Evolutionary conservation across 2,888 invertebrate genomes (phyloP), one percentile per base, ranked within the genome.

Genomic region (Seira ritae): DNA sequence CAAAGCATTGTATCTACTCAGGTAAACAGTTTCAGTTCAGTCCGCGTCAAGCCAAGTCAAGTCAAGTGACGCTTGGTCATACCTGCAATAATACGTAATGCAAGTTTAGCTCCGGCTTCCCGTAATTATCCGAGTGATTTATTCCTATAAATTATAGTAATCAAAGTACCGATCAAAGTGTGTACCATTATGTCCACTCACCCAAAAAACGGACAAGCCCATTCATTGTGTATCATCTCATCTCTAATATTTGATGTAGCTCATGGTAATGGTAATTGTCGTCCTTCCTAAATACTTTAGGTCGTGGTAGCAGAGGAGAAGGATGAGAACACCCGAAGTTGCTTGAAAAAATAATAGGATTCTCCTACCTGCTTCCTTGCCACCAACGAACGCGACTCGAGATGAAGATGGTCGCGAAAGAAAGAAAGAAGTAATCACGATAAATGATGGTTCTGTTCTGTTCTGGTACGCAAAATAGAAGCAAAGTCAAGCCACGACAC

Each of bases 101-200:
- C n/a, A n/a, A n/a, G n/a, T n/a, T n/a, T n/a, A n/a, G n/a, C 2
- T 31, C 31, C 31, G n/a, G 76, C 82, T 85, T 82, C 70, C 80
- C 84, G 87, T 86, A 88, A 88, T 88, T 88, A 88, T 81, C 78
- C 84, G 62, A 82, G 84, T 88, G 88, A 88, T 88, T 88, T 88
- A 88, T 88, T 85, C 84, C 87, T 85, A 87, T 85, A 87, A 88
- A 88, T 88, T 88, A 88, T 86, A 86, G 85, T 88, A 88, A 88
- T 88, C 88, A 88, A 81, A 84, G 85, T 86, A 84, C 84, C 86
- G 85, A 87, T 86, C 88, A 86, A 87, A 31, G 3, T 31, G 3
- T 31, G 79, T 85, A 87, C 87, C 82, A 87, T 88, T 88, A 87
- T 82, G 77, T 78, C 66, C 74, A 85, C 83, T 80, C 69, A 77